These are phyloP conservation scores for Tetragonula carbonaria DNA, from an alignment of 2,888 invertebrate species.

Conservation along the genomic window DNA sequence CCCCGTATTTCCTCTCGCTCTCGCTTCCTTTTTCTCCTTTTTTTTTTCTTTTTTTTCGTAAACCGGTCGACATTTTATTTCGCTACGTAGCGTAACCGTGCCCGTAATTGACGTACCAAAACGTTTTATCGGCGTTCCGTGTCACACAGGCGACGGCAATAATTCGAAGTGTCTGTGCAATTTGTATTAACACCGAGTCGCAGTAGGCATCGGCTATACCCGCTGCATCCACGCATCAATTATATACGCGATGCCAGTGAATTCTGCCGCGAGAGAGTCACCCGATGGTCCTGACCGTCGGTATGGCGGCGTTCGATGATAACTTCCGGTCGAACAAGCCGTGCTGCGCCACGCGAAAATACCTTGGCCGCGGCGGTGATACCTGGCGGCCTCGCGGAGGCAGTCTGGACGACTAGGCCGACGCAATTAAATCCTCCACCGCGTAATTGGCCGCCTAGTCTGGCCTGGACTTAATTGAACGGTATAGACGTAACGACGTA, in stretches of 20 bases:
- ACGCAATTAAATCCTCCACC: conserved; percentile 76
- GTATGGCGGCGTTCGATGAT: conserved; percentile 42
- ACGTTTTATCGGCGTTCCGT: conserved; percentile 43
- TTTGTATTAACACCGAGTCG: conserved; percentile 48
- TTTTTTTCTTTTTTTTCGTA: not conserved
- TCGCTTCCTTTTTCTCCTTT: not conserved
- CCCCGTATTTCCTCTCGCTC: not conserved
- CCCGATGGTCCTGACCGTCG: conserved; percentile 1
- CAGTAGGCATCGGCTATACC: conserved; percentile 14
- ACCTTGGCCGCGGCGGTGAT: conserved; percentile 39
- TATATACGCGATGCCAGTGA: conserved; percentile 26
- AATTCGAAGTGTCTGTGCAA: conserved; percentile 47
- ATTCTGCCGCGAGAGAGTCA: conserved; percentile 16
- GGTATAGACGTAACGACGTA: conserved; percentile 75
- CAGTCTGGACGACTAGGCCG: conserved; percentile 49
- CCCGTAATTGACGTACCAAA: conserved; percentile 43
- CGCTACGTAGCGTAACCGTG: not conserved
- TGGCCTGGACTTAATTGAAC: conserved; percentile 76
- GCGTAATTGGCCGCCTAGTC: conserved; percentile 73
- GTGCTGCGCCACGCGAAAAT: conserved; percentile 37
- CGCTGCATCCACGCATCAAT: conserved; percentile 42
- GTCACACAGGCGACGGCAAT: conserved; percentile 32
- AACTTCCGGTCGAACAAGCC: conserved; percentile 52
- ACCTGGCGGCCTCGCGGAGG: conserved; percentile 31
- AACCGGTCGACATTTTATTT: conserved; percentile 28